Percentiles rank a stretch among this genome's conserved stretches.
These are phyloP conservation scores for Eupithecia exiguata DNA, from an alignment of 2,888 invertebrate genomes.

Conservation along the genomic window DNA sequence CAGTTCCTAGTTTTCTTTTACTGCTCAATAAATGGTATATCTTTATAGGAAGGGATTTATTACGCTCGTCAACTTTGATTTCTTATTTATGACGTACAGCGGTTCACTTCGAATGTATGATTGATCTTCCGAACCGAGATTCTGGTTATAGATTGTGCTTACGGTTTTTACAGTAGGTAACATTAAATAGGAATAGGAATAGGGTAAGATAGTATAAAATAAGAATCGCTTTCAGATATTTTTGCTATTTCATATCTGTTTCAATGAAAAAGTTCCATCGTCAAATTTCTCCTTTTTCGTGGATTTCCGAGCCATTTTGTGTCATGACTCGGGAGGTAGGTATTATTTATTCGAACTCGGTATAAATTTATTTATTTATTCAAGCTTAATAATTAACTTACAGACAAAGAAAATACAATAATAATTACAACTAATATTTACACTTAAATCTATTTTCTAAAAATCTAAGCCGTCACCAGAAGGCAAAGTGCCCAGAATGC, in stretches of 20 bases:
- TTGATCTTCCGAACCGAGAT: slow-evolving; percentile 25
- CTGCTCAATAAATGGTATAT: slow-evolving; percentile 33
- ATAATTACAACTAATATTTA: too few species aligned
- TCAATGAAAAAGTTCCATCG: background rate
- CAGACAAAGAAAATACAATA: too few species aligned
- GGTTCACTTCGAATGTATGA: slow-evolving; percentile 22
- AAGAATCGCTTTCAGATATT: background rate
- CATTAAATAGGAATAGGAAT: background rate
- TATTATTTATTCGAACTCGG: too few species aligned
- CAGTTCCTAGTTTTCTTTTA: slow-evolving; percentile 30
- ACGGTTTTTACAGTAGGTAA: background rate
- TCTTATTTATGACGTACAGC: slow-evolving; percentile 31
- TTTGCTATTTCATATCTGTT: background rate
- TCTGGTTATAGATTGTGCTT: slow-evolving; percentile 19
- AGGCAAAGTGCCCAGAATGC: too few species aligned
- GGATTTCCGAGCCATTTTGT: too few species aligned
- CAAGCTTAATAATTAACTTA: too few species aligned
- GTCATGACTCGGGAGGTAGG: too few species aligned
- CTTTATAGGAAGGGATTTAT: slow-evolving; percentile 37
- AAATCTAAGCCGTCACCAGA: too few species aligned
- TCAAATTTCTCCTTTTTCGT: background rate
- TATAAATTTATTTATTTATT: too few species aligned
- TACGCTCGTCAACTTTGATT: slow-evolving; percentile 29
- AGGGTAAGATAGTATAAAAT: too few species aligned
- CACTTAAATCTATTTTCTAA: too few species aligned